A percentile compares a stretch with the other conserved stretches of the same genome.
These are phyloP conservation scores for Bostrychus sinensis DNA, from an alignment of 2,113 vertebrate species.

Conservation along the genomic window DNA sequence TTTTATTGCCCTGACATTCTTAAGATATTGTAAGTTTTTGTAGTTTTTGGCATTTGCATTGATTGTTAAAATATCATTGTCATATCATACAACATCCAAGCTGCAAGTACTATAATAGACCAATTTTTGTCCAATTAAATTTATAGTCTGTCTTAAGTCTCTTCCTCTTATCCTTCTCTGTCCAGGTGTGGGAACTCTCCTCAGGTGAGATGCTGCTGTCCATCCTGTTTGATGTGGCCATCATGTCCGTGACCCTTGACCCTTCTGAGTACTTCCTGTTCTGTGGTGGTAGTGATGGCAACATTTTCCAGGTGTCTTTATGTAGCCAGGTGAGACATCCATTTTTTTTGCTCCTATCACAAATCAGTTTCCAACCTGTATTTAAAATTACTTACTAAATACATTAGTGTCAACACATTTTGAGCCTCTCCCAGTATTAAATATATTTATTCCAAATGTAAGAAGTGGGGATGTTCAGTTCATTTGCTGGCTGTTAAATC, in stretches of 20 bases:
- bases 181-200: conserved; percentile 92
- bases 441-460: not conserved
- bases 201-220: conserved; percentile 93
- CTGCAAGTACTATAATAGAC: no score
- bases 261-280: conserved; percentile 92
- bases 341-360: no score
- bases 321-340: conserved; percentile 86
- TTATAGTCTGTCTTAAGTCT: no score
- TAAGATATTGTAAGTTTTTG: not conserved
- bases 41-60: not conserved
- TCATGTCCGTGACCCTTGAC: conserved; percentile 94
- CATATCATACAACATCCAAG: not conserved
- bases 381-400: no score
- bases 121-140: no score
- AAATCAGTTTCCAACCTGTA: no score
- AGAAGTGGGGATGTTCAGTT: not conserved
- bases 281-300: conserved; percentile 91
- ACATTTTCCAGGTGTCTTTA: conserved; percentile 93
- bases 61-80: not conserved
- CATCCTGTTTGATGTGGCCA: conserved; percentile 88
- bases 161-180: not conserved
- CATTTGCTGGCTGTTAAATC: not conserved
- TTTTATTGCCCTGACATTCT: not conserved
- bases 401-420: no score
- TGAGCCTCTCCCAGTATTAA: no score